phyloP scores from a whole-genome alignment of 2,888 invertebrate genomes.

The Disparrhopalites patrizii region DNA sequence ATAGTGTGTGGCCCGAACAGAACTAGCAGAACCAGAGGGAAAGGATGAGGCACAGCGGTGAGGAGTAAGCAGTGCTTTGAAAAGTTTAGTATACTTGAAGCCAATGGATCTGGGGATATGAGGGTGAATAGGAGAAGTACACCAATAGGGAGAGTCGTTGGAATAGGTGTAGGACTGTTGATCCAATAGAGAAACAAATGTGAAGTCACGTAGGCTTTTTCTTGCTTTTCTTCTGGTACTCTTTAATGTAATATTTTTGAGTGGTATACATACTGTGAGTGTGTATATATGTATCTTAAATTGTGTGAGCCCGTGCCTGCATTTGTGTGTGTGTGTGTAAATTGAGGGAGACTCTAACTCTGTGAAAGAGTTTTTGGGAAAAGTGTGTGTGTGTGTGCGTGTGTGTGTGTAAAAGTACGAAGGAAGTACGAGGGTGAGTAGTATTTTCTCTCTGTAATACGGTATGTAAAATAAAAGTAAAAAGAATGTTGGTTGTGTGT shows the following conservation, averaged over 20 bases:
- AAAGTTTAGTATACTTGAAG: neutral
- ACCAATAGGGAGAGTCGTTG: neutral
- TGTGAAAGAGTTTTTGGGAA: neutral
- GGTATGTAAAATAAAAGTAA: neutral
- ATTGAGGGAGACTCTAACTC: neutral
- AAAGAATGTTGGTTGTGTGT: neutral
- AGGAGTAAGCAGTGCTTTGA: too few species aligned
- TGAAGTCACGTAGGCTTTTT: constrained; percentile 7
- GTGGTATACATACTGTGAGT: too few species aligned
- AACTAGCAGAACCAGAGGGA: too few species aligned
- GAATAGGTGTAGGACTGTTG: neutral
- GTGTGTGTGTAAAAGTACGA: neutral
- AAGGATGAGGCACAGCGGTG: neutral
- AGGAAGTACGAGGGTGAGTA: neutral
- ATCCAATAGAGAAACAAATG: neutral
- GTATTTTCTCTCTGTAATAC: neutral
- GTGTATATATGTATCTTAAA: neutral
- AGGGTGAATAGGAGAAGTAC: neutral
- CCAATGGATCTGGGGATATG: neutral
- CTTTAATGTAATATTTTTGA: too few species aligned
- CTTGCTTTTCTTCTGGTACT: too few species aligned
- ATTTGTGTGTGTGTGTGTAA: neutral
- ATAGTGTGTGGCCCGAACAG: too few species aligned
- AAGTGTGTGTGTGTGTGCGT: neutral
- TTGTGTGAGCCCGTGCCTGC: neutral